A percentile compares a stretch with the other conserved stretches of the same genome.
These are phyloP conservation scores for Pantala flavescens DNA, from an alignment of 1,140 invertebrate genomes.

Conservation along the genomic window DNA sequence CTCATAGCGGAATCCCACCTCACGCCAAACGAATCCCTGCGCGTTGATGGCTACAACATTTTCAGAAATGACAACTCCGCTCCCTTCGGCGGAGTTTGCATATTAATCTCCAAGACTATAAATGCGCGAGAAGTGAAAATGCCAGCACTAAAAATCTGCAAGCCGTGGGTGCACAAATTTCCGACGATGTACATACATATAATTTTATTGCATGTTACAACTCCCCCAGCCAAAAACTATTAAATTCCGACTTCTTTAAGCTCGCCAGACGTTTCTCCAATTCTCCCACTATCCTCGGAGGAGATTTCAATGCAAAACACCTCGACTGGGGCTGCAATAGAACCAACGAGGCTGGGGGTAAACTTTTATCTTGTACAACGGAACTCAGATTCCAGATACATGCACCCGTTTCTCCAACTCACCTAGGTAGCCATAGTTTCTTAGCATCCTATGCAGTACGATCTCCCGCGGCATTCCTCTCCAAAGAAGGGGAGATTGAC, in stretches of 20 bases:
- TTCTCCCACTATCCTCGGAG: neutral
- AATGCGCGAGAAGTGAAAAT: neutral
- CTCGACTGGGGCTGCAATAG: neutral
- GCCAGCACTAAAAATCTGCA: neutral
- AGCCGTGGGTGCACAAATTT: neutral
- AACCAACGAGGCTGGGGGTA: neutral
- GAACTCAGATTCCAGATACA: too few species aligned
- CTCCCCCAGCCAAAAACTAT: neutral
- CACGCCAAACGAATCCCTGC: neutral
- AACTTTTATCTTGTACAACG: neutral
- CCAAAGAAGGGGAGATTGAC: too few species aligned
- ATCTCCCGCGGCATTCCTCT: too few species aligned
- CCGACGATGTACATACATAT: neutral
- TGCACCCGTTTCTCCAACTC: too few species aligned
- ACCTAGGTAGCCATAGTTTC: too few species aligned
- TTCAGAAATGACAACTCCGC: neutral
- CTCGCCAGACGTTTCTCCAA: neutral
- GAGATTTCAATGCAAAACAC: neutral
- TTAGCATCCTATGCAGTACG: too few species aligned
- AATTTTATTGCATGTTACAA: neutral
- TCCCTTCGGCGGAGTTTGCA: neutral
- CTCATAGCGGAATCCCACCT: neutral
- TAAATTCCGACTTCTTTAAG: neutral
- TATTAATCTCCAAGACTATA: neutral
- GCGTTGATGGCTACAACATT: neutral